Base-by-base conservation (phyloP, 2,888 invertebrate species). In the Lamproptera curius region DNA sequence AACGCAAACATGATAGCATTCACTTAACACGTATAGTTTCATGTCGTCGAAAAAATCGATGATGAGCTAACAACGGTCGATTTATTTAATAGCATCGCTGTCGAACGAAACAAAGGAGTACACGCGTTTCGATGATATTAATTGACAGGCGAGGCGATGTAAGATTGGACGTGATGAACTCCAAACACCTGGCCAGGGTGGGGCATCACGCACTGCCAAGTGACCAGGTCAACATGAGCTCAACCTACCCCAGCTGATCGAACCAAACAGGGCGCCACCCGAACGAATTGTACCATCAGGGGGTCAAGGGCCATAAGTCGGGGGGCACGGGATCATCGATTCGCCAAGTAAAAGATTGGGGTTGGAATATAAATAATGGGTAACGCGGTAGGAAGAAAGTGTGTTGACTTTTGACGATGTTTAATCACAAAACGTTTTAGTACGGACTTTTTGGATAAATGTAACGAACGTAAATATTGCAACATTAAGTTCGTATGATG, bases 101-200 rank as follows among this genome's bases (percentile, higher is more conserved):
- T 31, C 31, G 31, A 31, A 5, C 26, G 14, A 34, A 42, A 38
- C 38, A 42, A 42, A 42, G 16, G 26, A 48, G 34, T 34, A 16
- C 46, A 17, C 15, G 28, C 35, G 17, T 8, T 28, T 31, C 41
- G 17, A 46, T 23, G 15, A 49, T 16, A 44, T 49, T 51, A 54
- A 48, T 46, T 46, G 53, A 49, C 51, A 46, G 46, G 15, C 50
- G 16, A 46, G 43, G 15, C 50, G 16, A 51, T 52, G 53, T 55
- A 43, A 40, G 55, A 52, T 51, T 43, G 49, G 42, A 49, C 51
- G 41, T 51, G 49, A 54, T 50, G 54, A 54, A 46, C 49, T 44
- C 33, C 28, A 44, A 48, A 48, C 51, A 49, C 46, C 46, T 46
- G 43, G 51, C 41, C 34, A 46, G 49, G 53, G 53, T 54, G 53